phyloP scores from a whole-genome alignment of 92 coral and sea anemone genomes.

The Palythoa caribaeorum region DNA sequence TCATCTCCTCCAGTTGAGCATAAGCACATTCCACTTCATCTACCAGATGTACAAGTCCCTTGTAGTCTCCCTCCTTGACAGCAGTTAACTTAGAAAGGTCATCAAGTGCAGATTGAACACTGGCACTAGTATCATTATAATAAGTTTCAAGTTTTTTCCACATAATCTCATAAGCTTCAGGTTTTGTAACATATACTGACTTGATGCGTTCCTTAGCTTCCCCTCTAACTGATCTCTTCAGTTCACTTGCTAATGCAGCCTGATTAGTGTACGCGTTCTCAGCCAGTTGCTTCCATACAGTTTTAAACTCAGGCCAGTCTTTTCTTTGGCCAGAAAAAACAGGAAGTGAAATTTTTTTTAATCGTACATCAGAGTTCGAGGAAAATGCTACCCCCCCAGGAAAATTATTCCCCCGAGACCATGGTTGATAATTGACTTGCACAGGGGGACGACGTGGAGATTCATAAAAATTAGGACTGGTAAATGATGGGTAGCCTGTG shows the following conservation, averaged over 20 bases:
- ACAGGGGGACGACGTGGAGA: slow-evolving; percentile 5
- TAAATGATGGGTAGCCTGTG: slow-evolving; percentile 6
- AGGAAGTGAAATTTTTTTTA: slow-evolving; percentile 66
- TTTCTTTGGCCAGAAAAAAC: slow-evolving; percentile 65
- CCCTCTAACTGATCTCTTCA: slow-evolving; percentile 31
- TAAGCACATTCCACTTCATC: neutral
- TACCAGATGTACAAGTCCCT: too few species aligned
- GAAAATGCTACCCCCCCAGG: neutral
- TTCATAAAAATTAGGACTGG: neutral
- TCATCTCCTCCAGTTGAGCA: slow-evolving; percentile 30
- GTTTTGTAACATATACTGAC: too few species aligned
- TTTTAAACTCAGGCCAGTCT: slow-evolving; percentile 74
- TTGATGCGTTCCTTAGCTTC: too few species aligned
- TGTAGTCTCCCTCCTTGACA: too few species aligned
- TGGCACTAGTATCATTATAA: too few species aligned
- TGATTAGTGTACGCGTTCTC: slow-evolving; percentile 56
- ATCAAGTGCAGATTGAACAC: too few species aligned
- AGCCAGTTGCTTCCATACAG: slow-evolving; percentile 72
- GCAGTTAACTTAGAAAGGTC: too few species aligned
- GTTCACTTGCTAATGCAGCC: slow-evolving; percentile 75
- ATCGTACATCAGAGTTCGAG: slow-evolving; percentile 7
- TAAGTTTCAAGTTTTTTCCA: too few species aligned
- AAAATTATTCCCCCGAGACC: neutral
- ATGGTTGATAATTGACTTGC: neutral
- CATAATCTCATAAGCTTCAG: too few species aligned